Conservation (phyloP, 2,888 invertebrate species). For the Odontothrips loti region DNA sequence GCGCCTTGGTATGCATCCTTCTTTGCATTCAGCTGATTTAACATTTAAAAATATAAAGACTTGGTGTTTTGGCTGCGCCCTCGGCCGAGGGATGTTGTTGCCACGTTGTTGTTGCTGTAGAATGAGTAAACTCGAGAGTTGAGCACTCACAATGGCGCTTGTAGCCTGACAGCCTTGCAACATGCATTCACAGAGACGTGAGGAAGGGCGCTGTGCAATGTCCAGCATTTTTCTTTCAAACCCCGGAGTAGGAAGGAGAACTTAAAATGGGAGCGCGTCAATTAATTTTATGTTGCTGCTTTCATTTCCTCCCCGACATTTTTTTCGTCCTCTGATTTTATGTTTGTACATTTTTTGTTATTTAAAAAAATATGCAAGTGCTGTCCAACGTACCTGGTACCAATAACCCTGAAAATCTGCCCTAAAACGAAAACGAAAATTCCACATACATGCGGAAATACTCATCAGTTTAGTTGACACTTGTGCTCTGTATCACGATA, state of each 20-base stretch:
- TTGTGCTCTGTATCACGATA: too few species aligned
- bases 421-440: too few species aligned
- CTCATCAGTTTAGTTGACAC: too few species aligned
- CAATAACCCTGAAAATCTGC: background rate
- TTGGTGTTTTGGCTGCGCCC: background rate
- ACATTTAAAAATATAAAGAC: background rate
- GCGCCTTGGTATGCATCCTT: conserved; percentile 19
- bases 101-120: conserved; percentile 5
- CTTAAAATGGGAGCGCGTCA: too few species aligned
- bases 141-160: background rate
- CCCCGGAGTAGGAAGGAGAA: too few species aligned
- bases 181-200: background rate
- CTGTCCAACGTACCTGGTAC: conserved; percentile 16
- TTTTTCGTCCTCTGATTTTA: conserved; percentile 13
- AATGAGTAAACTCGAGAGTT: background rate
- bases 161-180: background rate
- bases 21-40: background rate
- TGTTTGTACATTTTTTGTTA: conserved; percentile 1
- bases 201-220: too few species aligned
- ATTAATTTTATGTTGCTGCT: background rate
- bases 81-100: background rate
- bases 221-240: too few species aligned
- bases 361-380: background rate
- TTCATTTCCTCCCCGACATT: background rate
- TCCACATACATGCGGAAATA: too few species aligned